Conservation (phyloP, 2,797 vertebrate species). For the Dallia pectoralis region DNA sequence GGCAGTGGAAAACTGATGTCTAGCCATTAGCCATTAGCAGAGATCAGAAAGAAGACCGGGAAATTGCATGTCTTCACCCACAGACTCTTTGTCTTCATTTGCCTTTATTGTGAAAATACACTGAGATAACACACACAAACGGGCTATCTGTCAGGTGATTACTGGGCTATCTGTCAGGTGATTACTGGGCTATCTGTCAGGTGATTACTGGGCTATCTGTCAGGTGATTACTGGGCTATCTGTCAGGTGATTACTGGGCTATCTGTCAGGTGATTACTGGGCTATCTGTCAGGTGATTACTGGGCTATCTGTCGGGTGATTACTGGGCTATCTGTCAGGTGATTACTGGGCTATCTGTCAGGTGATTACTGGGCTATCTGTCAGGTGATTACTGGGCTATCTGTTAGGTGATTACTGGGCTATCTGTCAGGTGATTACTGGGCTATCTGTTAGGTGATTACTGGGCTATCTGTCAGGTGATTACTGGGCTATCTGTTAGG, state of each 20-base stretch:
- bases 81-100: background rate
- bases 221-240: no score
- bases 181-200: no score
- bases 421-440: background rate
- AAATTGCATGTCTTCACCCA: background rate
- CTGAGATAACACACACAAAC: background rate
- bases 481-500: background rate
- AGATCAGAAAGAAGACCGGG: background rate
- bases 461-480: background rate
- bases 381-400: background rate
- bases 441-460: no score
- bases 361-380: no score
- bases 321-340: background rate
- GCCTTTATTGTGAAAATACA: background rate
- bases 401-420: no score
- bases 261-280: no score
- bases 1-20: background rate
- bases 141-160: background rate
- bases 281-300: background rate
- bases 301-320: slow-evolving; percentile 3
- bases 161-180: slow-evolving; percentile 1
- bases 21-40: background rate
- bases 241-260: background rate
- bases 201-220: slow-evolving; percentile 2
- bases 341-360: slow-evolving; percentile 3